Conservation (phyloP, 2,888 invertebrate species). For the Pachycephus smyrnensis region DNA sequence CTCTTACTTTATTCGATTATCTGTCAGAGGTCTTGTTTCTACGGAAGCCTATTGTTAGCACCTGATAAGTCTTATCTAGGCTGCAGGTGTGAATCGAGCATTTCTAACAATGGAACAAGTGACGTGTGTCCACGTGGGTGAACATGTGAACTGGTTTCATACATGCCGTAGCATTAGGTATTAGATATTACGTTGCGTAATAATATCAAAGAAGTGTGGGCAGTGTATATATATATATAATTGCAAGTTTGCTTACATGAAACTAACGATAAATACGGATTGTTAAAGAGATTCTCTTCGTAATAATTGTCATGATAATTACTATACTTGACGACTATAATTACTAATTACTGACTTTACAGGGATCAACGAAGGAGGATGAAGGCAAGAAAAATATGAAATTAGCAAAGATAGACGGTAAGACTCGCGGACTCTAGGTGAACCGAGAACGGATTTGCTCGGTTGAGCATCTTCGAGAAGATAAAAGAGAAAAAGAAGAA, state of each 20-base stretch:
- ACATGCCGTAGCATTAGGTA: constrained; percentile 27
- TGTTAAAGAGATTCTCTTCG: background rate
- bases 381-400: background rate
- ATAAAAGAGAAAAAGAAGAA: constrained; percentile 1
- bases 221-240: background rate
- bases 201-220: background rate
- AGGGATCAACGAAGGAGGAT: background rate
- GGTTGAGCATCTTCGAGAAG: background rate
- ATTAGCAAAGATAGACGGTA: background rate
- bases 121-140: constrained; percentile 8
- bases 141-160: constrained; percentile 42
- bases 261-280: background rate
- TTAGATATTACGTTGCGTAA: background rate
- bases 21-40: background rate
- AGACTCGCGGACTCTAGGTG: background rate
- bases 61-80: constrained; percentile 32
- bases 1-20: background rate
- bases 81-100: constrained; percentile 38
- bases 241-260: background rate
- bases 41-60: constrained; percentile 18
- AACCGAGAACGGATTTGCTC: background rate
- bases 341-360: background rate
- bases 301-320: background rate
- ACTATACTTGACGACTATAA: background rate
- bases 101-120: background rate